A percentile compares a stretch with the other conserved stretches of the same genome.
Evolutionary conservation across 1,140 invertebrate species (phyloP).

Genomic region (Asbolus verrucosus): DNA sequence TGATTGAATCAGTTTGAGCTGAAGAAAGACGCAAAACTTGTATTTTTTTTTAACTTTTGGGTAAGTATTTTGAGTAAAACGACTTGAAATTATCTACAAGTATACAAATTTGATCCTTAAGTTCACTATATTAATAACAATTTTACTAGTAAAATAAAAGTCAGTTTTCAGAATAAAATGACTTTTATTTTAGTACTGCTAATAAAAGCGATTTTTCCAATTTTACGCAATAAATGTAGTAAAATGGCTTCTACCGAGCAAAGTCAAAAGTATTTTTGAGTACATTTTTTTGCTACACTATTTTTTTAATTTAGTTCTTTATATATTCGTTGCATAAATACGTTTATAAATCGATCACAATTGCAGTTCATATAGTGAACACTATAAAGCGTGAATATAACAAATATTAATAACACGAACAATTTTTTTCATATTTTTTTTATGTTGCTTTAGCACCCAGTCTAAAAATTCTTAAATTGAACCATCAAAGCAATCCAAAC

Average conservation of each 20-base stretch:
- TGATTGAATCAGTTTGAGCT: conserved; percentile 15
- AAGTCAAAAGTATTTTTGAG: conserved; percentile 47
- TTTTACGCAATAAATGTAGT: conserved; percentile 43
- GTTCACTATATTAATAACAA: conserved; percentile 62
- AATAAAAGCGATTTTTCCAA: conserved; percentile 44
- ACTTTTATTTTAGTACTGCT: conserved; percentile 43
- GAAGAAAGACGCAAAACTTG: not conserved
- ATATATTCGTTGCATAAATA: conserved; percentile 65
- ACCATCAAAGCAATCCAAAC: conserved; percentile 47
- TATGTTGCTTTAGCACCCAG: conserved; percentile 56
- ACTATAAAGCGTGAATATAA: conserved; percentile 64
- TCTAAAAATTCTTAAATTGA: conserved; percentile 55
- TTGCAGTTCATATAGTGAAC: conserved; percentile 65
- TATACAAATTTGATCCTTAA: conserved; percentile 62
- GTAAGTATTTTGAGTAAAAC: conserved; percentile 53
- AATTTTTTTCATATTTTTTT: conserved; percentile 51
- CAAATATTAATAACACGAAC: conserved; percentile 60
- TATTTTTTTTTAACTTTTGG: conserved; percentile 2
- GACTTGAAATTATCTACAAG: conserved; percentile 58
- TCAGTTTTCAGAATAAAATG: conserved; percentile 24
- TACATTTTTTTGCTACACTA: conserved; percentile 46
- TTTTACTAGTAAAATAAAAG: conserved; percentile 49
- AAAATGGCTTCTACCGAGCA: conserved; percentile 47
- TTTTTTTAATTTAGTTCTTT: conserved; percentile 54
- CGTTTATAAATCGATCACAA: conserved; percentile 63